Evolutionary conservation across 2,888 invertebrate species (phyloP).

Genomic region (Diarsia mendica): DNA sequence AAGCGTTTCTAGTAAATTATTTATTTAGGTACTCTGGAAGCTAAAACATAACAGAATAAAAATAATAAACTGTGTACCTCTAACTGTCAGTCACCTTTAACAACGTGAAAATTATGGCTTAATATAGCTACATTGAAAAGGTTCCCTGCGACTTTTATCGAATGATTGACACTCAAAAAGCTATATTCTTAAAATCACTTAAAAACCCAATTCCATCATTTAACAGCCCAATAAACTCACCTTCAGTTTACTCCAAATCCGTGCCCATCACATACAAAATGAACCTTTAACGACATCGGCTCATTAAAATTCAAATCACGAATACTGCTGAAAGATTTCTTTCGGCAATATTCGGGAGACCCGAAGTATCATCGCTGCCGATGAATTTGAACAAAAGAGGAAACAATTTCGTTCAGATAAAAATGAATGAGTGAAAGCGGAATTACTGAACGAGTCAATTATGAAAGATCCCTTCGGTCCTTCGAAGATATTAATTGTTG

Average conservation of each 20-base stretch:
- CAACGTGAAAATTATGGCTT: neutral
- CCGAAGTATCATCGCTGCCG: conserved; percentile 29
- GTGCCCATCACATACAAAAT: conserved; percentile 48
- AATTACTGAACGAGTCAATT: conserved; percentile 61
- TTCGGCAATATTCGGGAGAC: conserved; percentile 45
- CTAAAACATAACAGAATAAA: neutral
- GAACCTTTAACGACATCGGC: conserved; percentile 60
- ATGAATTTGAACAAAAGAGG: conserved; percentile 49
- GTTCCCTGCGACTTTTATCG: neutral
- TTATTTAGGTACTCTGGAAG: neutral
- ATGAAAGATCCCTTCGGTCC: conserved; percentile 50
- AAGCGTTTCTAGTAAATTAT: neutral
- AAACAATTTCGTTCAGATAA: conserved; percentile 59
- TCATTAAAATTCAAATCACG: conserved; percentile 67
- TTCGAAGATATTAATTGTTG: conserved; percentile 61
- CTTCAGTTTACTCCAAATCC: conserved; percentile 48
- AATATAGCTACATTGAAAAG: too few relatives aligned
- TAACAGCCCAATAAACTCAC: conserved; percentile 53
- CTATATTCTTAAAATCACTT: conserved; percentile 28
- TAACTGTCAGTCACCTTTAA: neutral
- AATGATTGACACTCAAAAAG: conserved; percentile 20
- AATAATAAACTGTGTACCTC: neutral
- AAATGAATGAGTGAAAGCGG: conserved; percentile 45
- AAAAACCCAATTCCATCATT: conserved; percentile 51
- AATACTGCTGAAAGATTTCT: conserved; percentile 49